These are phyloP conservation scores for Calyptommatus sinebrachiatus DNA, from an alignment of 2,113 vertebrate species.

Conservation along the genomic window DNA sequence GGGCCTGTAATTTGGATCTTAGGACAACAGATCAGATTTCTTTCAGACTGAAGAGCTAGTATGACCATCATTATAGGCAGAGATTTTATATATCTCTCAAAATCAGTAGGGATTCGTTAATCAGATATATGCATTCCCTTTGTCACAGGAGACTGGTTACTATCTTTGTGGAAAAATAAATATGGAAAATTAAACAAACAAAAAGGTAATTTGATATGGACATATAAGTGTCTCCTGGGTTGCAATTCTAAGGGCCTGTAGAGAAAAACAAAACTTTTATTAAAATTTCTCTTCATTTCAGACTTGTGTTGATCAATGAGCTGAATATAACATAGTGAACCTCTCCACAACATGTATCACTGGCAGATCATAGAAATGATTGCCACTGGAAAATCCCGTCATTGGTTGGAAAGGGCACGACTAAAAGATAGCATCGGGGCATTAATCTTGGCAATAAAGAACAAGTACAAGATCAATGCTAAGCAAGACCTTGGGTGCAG, in stretches of 20 bases:
- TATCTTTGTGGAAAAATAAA: conserved; percentile 8
- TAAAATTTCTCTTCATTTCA: not conserved
- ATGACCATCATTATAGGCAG: not conserved
- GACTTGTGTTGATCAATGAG: not conserved
- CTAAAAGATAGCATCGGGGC: too few species aligned
- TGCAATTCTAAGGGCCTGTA: conserved; percentile 7
- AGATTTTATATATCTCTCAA: not conserved
- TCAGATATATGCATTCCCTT: not conserved
- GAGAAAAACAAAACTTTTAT: conserved; percentile 3
- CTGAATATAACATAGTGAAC: not conserved
- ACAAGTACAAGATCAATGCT: too few species aligned
- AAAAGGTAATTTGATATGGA: not conserved
- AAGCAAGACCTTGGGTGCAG: too few species aligned
- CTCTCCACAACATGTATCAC: too few species aligned
- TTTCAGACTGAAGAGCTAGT: too few species aligned
- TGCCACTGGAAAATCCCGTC: too few species aligned
- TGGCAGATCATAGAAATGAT: too few species aligned
- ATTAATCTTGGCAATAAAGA: too few species aligned
- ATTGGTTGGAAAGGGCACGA: too few species aligned
- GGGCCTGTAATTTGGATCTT: too few species aligned
- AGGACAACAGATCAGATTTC: too few species aligned
- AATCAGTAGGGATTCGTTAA: not conserved
- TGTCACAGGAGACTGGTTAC: not conserved
- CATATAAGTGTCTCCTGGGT: not conserved
- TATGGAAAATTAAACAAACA: conserved; percentile 34